A percentile compares a stretch with the other conserved stretches of the same genome.
Conservation (phyloP, 2,797 vertebrate genomes). For the Cossypha caffra region DNA sequence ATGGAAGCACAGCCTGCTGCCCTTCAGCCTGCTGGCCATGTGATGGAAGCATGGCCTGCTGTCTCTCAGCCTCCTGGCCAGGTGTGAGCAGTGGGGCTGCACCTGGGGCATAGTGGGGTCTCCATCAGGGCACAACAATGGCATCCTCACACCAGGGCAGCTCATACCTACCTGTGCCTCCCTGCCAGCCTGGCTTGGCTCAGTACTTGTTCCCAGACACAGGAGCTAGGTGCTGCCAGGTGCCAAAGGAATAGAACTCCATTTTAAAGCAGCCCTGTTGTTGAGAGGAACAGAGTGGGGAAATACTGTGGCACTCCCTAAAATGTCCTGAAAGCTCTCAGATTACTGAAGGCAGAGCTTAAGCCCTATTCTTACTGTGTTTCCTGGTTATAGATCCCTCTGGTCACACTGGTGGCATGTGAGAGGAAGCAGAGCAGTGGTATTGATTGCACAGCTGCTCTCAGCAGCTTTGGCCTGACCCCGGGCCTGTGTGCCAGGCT, state of each 20-base stretch:
- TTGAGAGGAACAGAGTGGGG: background rate
- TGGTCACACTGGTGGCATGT: rapidly evolving
- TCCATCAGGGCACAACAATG: rapidly evolving
- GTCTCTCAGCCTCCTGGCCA: background rate
- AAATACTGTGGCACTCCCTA: background rate
- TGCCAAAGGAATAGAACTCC: background rate
- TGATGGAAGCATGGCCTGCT: background rate
- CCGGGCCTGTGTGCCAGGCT: rapidly evolving
- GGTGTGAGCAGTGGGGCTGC: background rate
- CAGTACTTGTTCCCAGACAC: background rate
- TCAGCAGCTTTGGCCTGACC: background rate
- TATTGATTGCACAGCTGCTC: background rate
- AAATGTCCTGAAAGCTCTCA: background rate
- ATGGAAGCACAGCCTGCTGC: background rate
- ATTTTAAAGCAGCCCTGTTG: background rate
- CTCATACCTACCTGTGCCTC: background rate
- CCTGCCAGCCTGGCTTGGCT: background rate
- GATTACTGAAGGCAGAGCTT: background rate
- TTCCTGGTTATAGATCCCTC: background rate
- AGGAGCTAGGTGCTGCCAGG: background rate
- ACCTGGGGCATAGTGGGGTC: rapidly evolving
- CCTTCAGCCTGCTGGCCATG: background rate
- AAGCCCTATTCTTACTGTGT: background rate
- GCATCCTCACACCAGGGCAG: background rate
- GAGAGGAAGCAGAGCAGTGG: background rate